Evolutionary conservation across 2,113 vertebrate species (phyloP).

Genomic region (Phycodurus eques): DNA sequence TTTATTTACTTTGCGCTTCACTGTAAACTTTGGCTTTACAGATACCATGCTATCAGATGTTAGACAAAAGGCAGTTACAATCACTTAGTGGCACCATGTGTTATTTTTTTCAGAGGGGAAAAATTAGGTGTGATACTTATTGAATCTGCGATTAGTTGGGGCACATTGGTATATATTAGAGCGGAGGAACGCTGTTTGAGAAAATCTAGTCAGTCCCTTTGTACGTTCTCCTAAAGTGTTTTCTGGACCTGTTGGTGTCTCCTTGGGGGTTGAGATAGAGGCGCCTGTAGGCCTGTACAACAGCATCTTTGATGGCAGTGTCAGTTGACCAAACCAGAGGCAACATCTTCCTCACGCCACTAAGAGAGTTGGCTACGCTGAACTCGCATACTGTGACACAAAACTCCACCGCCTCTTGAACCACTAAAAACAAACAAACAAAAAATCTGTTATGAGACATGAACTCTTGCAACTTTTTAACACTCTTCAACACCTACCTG

Average conservation of each 20-base stretch:
- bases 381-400: constrained; percentile 90
- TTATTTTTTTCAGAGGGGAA: too few relatives aligned
- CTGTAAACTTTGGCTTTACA: background rate
- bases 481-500: constrained; percentile 68
- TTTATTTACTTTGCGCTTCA: background rate
- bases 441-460: background rate
- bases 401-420: constrained; percentile 94
- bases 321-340: constrained; percentile 93
- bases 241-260: constrained; percentile 78
- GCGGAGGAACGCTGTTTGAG: background rate
- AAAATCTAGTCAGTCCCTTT: background rate
- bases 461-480: background rate
- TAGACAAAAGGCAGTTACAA: too few relatives aligned
- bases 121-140: too few relatives aligned
- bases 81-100: too few relatives aligned
- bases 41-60: background rate
- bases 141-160: background rate
- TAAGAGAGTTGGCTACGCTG: constrained; percentile 84
- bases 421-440: constrained; percentile 72
- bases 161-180: background rate
- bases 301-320: constrained; percentile 85
- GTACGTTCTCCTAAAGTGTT: background rate
- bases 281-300: constrained; percentile 86
- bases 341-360: constrained; percentile 89
- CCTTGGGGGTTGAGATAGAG: constrained; percentile 84